Evolutionary conservation across 2,888 invertebrate species (phyloP).

Genomic region (Elmis aenea): DNA sequence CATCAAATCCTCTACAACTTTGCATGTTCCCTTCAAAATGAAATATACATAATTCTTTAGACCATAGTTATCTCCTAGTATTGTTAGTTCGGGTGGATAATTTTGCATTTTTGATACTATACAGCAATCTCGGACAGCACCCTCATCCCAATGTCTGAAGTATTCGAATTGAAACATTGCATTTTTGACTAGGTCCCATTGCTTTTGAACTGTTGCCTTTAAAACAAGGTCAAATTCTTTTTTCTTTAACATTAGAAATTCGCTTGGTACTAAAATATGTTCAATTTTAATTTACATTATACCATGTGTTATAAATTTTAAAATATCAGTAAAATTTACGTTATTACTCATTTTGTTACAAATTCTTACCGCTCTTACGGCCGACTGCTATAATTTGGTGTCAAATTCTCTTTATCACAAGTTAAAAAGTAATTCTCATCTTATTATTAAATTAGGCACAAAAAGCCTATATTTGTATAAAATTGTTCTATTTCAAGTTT

Average conservation of each 20-base stretch:
- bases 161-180: conserved; percentile 60
- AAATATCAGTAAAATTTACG: no score
- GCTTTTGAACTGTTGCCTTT: conserved; percentile 53
- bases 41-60: conserved; percentile 48
- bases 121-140: conserved; percentile 59
- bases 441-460: no score
- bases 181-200: conserved; percentile 57
- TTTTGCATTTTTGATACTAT: conserved; percentile 59
- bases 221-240: conserved; percentile 59
- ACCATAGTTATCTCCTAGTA: conserved; percentile 52
- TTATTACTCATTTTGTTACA: no score
- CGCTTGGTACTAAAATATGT: conserved; percentile 51
- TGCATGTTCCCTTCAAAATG: conserved; percentile 53
- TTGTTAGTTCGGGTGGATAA: conserved; percentile 52
- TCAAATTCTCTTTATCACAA: no score
- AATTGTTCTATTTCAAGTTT: no score
- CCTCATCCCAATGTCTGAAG: conserved; percentile 58
- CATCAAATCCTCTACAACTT: conserved; percentile 55
- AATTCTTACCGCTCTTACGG: no score
- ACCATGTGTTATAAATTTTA: no score
- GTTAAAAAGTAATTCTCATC: no score
- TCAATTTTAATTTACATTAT: no score
- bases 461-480: no score
- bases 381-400: no score
- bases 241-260: conserved; percentile 58